Conservation (phyloP, 2,797 vertebrate species). For the Hydrophis major region DNA sequence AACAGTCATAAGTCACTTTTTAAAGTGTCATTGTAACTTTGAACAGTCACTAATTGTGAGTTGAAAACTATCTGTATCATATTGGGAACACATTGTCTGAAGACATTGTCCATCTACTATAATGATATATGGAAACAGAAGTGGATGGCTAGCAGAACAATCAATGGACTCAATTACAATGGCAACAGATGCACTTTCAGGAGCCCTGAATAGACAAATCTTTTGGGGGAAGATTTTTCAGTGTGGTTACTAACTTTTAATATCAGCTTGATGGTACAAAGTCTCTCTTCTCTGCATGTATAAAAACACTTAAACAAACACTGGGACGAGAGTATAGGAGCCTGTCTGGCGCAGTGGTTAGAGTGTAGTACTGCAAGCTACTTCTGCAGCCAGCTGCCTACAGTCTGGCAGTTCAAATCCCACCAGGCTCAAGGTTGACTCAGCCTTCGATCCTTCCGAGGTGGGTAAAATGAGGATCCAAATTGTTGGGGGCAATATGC, state of each 20-base stretch:
- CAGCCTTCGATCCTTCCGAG: too few species aligned
- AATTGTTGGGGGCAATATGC: too few species aligned
- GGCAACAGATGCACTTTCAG: not conserved
- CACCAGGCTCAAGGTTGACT: too few species aligned
- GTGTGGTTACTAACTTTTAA: not conserved
- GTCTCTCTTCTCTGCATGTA: not conserved
- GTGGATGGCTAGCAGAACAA: not conserved
- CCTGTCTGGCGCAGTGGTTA: too few species aligned
- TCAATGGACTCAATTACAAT: not conserved
- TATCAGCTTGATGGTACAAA: too few species aligned
- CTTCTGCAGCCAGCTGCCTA: too few species aligned
- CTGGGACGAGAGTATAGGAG: not conserved
- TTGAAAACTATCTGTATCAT: not conserved
- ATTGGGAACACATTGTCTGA: not conserved
- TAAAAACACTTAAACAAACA: not conserved
- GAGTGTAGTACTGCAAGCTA: too few species aligned
- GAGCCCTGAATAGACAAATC: not conserved
- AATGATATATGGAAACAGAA: not conserved
- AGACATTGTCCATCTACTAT: not conserved
- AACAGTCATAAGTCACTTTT: not conserved
- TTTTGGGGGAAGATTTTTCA: not conserved
- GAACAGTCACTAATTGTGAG: not conserved
- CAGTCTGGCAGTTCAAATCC: too few species aligned
- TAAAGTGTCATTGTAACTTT: not conserved
- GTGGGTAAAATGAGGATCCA: too few species aligned